Evolutionary conservation across 1,140 invertebrate species (phyloP), one percentile per base, ranked within the genome.

Genomic region (Anadara kagoshimensis): DNA sequence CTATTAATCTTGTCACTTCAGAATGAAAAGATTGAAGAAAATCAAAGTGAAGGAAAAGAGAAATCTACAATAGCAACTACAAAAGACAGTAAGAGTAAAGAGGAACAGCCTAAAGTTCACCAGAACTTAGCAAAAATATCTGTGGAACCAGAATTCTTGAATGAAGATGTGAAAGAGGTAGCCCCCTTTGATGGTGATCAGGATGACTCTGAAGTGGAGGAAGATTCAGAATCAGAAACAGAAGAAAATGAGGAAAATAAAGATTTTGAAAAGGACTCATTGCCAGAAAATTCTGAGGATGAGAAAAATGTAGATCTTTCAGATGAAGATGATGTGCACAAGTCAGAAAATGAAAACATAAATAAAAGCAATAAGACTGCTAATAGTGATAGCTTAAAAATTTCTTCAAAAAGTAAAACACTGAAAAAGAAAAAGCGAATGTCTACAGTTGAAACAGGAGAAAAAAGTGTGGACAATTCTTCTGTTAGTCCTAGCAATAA

Each of bases 111-210:
- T 36, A 56, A 49, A 26, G 82, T 87, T 14, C 79, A 62, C 44
- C 85, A 87, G 53, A 78, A 86, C 66, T 62, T 85, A 0, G 74
- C 61, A 7, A 83, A 81, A 66, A 83, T 86, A 12, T 56, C 73
- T 10, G 86, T 86, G 8, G 83, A 82, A 41, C 79, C 83, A n/a
- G 57, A 78, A 41, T 86, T 83, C 67, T 70, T 54, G 22, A 83
- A 67, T 26, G 81, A 84, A 11, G 85, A 88, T 78, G 75, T 86
- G 0, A 68, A 77, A 54, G 51, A 75, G 24, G 41, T 82, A 43
- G 41, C 57, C 5, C 54, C 68, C 8, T 57, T 69, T 22, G 57
- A 71, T 20, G 68, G 71, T 1, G 70, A 68, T 29, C 56, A 64
- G 16, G 69, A 70, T 75, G 56, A 58, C 49, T 76, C 65, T 45